Evolutionary conservation across 1,140 invertebrate genomes (phyloP).

Genomic region (Bombus polaris): DNA sequence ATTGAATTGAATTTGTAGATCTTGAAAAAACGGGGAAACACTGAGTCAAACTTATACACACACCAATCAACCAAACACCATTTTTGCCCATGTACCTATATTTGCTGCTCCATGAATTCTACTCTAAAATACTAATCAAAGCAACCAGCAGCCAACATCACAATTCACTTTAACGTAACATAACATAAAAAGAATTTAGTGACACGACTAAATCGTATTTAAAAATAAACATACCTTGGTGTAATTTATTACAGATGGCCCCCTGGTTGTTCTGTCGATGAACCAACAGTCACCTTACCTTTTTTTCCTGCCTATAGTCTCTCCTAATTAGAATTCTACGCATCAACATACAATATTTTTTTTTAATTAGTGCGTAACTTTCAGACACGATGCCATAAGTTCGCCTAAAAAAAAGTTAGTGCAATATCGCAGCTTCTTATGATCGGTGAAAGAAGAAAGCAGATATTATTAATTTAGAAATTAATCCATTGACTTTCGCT

Average conservation of each 20-base stretch:
- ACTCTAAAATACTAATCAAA: slow-evolving; percentile 65
- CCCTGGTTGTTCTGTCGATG: slow-evolving; percentile 73
- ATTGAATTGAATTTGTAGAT: slow-evolving; percentile 48
- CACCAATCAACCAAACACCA: slow-evolving; percentile 56
- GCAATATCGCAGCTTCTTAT: slow-evolving; percentile 62
- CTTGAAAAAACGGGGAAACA: slow-evolving; percentile 4
- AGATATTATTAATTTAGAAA: slow-evolving; percentile 15
- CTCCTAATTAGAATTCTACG: slow-evolving; percentile 14
- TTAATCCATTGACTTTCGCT: slow-evolving; percentile 14
- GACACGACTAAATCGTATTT: slow-evolving; percentile 66
- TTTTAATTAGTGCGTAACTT: slow-evolving; percentile 57
- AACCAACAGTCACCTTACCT: slow-evolving; percentile 53
- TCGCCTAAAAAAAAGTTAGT: slow-evolving; percentile 51
- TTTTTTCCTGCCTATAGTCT: slow-evolving; percentile 43
- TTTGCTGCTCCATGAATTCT: slow-evolving; percentile 70
- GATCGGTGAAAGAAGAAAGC: slow-evolving; percentile 24
- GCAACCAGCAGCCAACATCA: slow-evolving; percentile 80
- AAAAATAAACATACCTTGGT: slow-evolving; percentile 74
- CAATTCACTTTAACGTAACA: slow-evolving; percentile 77
- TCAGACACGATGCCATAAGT: slow-evolving; percentile 60
- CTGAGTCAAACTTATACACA: slow-evolving; percentile 29
- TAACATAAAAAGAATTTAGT: slow-evolving; percentile 72
- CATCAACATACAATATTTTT: slow-evolving; percentile 16
- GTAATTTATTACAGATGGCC: slow-evolving; percentile 78
- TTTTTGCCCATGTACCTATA: slow-evolving; percentile 67